These are phyloP conservation scores for Aelia acuminata DNA, from an alignment of 2,888 invertebrate species.

Conservation along the genomic window DNA sequence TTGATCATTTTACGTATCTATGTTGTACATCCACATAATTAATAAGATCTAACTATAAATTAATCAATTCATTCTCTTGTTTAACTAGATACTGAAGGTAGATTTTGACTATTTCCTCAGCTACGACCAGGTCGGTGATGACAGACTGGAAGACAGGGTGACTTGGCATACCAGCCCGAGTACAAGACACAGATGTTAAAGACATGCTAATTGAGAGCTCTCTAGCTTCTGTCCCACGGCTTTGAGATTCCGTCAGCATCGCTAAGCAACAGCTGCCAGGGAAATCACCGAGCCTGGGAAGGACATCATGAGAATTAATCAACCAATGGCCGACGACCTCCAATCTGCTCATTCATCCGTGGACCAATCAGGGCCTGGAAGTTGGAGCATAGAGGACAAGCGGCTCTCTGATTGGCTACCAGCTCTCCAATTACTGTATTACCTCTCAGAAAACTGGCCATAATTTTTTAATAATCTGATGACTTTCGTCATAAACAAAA, in stretches of 20 bases:
- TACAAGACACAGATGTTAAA: neutral
- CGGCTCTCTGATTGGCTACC: neutral
- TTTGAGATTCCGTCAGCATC: neutral
- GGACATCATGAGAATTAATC: neutral
- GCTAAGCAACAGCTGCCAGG: neutral
- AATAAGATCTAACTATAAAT: too few relatives aligned
- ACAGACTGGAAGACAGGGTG: neutral
- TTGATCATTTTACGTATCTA: too few relatives aligned
- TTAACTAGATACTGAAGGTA: too few relatives aligned
- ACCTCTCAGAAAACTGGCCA: neutral
- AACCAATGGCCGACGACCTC: slow-evolving; percentile 14
- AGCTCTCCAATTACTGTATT: neutral
- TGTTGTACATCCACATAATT: too few relatives aligned
- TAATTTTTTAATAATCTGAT: too few relatives aligned
- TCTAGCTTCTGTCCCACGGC: neutral
- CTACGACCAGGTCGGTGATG: neutral
- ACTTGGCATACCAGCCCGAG: neutral
- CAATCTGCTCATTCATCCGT: neutral
- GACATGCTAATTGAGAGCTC: neutral
- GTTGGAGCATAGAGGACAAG: neutral
- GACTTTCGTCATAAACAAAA: too few relatives aligned
- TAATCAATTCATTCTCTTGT: too few relatives aligned
- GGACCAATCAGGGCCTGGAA: neutral
- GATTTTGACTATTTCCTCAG: neutral
- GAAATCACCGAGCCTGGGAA: neutral